These are phyloP conservation scores for Venustoraphidia nigricollis DNA, from an alignment of 2,888 invertebrate species.

Conservation along the genomic window DNA sequence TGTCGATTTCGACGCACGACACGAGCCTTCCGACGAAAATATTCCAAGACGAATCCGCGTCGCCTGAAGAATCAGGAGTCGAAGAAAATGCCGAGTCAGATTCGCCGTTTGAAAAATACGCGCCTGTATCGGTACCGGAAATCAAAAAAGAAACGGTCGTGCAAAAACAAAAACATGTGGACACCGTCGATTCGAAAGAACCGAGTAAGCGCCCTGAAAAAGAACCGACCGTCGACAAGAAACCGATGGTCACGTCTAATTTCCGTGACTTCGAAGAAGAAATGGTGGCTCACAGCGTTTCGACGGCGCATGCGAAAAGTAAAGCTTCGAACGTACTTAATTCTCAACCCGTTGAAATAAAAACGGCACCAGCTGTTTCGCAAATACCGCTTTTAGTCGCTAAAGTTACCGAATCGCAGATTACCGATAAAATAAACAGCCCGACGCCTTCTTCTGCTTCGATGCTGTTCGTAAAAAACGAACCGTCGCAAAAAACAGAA, in stretches of 20 bases:
- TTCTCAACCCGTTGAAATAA: no score
- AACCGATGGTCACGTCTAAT: background rate
- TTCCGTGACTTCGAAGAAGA: slow-evolving; percentile 11
- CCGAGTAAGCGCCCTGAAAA: background rate
- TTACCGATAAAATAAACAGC: no score
- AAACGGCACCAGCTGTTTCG: no score
- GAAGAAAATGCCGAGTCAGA: slow-evolving; percentile 18
- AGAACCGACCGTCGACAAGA: background rate
- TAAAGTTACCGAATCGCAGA: no score
- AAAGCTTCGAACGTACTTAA: no score
- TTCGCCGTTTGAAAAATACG: slow-evolving; percentile 1
- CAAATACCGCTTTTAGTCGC: no score
- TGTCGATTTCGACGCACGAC: slow-evolving; percentile 37
- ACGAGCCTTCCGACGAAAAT: slow-evolving; percentile 47
- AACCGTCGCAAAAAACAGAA: no score
- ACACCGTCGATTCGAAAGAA: slow-evolving; percentile 2
- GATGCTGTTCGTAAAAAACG: no score
- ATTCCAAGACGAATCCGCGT: slow-evolving; percentile 49
- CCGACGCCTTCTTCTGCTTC: no score
- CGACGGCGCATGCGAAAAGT: background rate
- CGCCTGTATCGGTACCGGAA: background rate
- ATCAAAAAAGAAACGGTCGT: background rate
- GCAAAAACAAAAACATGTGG: slow-evolving; percentile 1
- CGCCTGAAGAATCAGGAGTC: slow-evolving; percentile 35
- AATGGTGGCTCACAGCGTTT: slow-evolving; percentile 4